Evolutionary conservation across 2,797 vertebrate species (phyloP).

Genomic region (Megaceryle alcyon): DNA sequence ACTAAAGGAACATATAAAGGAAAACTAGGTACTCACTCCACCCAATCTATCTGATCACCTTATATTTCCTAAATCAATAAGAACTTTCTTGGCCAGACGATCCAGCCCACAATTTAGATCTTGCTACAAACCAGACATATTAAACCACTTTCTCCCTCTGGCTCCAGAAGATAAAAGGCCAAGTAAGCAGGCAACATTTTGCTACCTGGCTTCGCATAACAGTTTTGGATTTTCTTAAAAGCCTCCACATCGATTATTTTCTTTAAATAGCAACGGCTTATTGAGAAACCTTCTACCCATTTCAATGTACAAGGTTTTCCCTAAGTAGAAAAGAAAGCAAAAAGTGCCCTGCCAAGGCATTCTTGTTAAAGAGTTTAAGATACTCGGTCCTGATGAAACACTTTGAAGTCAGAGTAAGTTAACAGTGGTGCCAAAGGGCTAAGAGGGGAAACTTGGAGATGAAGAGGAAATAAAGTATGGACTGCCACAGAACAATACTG

Average conservation of each 20-base stretch:
- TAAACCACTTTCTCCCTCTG: conserved; percentile 35
- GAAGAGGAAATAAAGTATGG: not conserved
- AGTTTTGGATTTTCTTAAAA: conserved; percentile 50
- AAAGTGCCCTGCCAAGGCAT: not conserved
- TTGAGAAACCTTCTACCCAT: not conserved
- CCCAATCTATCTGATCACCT: conserved; percentile 39
- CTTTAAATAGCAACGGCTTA: conserved; percentile 55
- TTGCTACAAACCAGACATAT: conserved; percentile 35
- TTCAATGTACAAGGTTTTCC: not conserved
- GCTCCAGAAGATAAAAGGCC: conserved; percentile 51
- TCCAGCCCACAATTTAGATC: conserved; percentile 38
- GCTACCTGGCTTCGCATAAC: conserved; percentile 19
- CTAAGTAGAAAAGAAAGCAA: not conserved
- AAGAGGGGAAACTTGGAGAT: not conserved
- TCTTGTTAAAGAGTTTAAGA: not conserved
- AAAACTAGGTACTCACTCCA: conserved; percentile 9
- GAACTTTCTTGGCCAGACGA: conserved; percentile 53
- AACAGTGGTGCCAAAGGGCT: not conserved
- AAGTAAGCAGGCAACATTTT: conserved; percentile 8
- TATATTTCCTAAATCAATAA: conserved; percentile 33
- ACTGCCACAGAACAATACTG: not conserved
- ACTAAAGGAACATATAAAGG: conserved; percentile 8
- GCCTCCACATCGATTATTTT: conserved; percentile 26
- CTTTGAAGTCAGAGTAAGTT: not conserved
- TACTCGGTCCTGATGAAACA: not conserved